phyloP scores from a whole-genome alignment of 2,113 vertebrate genomes.

The Cebidichthys violaceus region DNA sequence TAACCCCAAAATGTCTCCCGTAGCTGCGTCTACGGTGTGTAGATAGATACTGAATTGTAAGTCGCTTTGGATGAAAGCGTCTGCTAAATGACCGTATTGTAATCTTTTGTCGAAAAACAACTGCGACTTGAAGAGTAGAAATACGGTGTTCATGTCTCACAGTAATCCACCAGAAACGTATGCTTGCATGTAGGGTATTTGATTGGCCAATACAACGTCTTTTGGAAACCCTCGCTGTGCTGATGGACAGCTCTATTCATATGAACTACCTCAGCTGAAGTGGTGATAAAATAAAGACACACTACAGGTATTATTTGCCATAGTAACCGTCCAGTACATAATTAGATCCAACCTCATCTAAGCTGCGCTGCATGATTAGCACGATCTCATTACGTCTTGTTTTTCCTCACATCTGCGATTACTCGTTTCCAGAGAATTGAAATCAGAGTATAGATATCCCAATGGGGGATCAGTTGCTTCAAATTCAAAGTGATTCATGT shows the following conservation, averaged over 20 bases:
- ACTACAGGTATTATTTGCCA: neutral
- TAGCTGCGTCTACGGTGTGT: too few relatives aligned
- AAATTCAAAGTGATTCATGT: neutral
- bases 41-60: too few relatives aligned
- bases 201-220: neutral
- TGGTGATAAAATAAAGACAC: neutral
- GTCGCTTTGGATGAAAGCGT: too few relatives aligned
- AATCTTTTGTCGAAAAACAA: neutral
- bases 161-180: too few relatives aligned
- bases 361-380: neutral
- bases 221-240: neutral
- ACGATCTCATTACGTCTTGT: neutral
- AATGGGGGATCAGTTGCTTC: neutral
- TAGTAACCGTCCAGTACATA: neutral
- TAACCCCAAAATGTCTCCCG: too few relatives aligned
- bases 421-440: neutral
- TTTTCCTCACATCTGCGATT: constrained; percentile 27
- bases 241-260: neutral
- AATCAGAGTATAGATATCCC: constrained; percentile 1
- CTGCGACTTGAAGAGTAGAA: too few relatives aligned
- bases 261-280: neutral
- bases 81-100: too few relatives aligned
- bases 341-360: neutral
- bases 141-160: too few relatives aligned
- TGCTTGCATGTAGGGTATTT: neutral